Evolutionary conservation across 2,113 vertebrate species (phyloP), one percentile per base, ranked within the genome.

Genomic region (Eulacestoma nigropectus): DNA sequence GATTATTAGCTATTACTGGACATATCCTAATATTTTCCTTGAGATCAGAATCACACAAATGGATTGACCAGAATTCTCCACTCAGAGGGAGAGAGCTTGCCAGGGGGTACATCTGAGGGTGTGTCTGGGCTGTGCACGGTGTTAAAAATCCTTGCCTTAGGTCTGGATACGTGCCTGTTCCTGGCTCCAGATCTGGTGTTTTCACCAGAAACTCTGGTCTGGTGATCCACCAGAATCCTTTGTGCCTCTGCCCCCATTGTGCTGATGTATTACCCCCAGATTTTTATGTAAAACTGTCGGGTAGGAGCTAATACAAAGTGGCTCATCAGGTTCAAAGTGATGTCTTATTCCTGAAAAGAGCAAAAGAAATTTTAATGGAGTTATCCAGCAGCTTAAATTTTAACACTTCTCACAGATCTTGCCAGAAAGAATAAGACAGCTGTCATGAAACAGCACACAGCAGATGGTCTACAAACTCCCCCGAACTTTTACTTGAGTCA

Each of bases 201-300:
- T 76, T 72, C 53, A 29, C n/a, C n/a, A n/a, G n/a, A n/a, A n/a
- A n/a, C n/a, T n/a, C n/a, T n/a, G n/a, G n/a, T 84, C 59, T 81
- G 52, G 19, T 39, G 23, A 68, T 69, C 10, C 16, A 41, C 22
- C 55, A 55, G 47, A 57, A 81, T 59, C 23, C 22, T 80, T 59
- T 73, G 9, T 76, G 29, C 26, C 21, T 1, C 1, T 47, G 79
- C 4, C 21, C 4, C 0, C 4, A 5, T 10, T 35, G 16, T 76
- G 19, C 23, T 65, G 32, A 75, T 82, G 46, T 50, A n/a, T 41
- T 73, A 32, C 49, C 17, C 16, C 10, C 2, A 7, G 22, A 14
- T 33, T 84, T 92, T 89, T 22, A 13, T 21, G 41, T 73, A 47
- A 70, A 90, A 16, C 25, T 3, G 4, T 32, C 60, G 33, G 37